Percentiles rank a stretch among this genome's conserved stretches.
These are phyloP conservation scores for Myotis lucifugus DNA, from an alignment of 2,113 vertebrate genomes.

Conservation along the genomic window DNA sequence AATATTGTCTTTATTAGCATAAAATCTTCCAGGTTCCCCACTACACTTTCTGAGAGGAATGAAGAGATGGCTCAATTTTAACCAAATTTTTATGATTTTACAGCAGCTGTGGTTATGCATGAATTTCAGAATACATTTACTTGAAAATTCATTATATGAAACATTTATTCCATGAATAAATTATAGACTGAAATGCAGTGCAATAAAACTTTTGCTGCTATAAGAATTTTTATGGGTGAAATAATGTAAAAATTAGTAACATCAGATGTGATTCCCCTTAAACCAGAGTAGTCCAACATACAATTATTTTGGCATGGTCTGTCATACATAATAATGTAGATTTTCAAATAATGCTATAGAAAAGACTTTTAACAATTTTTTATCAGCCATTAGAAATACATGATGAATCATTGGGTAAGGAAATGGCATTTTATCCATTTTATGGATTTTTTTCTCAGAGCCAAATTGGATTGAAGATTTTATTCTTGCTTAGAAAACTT, in stretches of 20 bases:
- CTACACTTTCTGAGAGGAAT: constrained; percentile 70
- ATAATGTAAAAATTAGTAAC: constrained; percentile 89
- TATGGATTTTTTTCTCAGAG: constrained; percentile 60
- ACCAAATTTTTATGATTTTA: constrained; percentile 81
- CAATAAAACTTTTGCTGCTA: constrained; percentile 88
- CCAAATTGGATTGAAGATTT: constrained; percentile 47
- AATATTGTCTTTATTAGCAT: constrained; percentile 71
- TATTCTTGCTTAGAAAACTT: constrained; percentile 28
- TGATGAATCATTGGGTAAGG: constrained; percentile 64
- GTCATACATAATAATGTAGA: constrained; percentile 82
- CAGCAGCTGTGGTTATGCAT: constrained; percentile 79
- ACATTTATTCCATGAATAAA: constrained; percentile 90
- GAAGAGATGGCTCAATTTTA: constrained; percentile 72
- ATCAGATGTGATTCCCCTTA: constrained; percentile 88
- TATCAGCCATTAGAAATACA: constrained; percentile 74
- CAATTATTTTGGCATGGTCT: constrained; percentile 87
- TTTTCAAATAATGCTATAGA: constrained; percentile 79
- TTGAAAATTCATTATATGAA: constrained; percentile 90
- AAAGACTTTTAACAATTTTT: constrained; percentile 77
- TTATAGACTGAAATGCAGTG: constrained; percentile 86
- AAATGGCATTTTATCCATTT: constrained; percentile 66
- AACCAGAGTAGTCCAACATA: constrained; percentile 83
- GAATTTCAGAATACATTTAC: constrained; percentile 87
- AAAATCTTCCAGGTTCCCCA: constrained; percentile 73
- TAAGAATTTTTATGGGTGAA: constrained; percentile 88